Conservation (phyloP, 2,888 invertebrate genomes). For the Syrphus vitripennis region DNA sequence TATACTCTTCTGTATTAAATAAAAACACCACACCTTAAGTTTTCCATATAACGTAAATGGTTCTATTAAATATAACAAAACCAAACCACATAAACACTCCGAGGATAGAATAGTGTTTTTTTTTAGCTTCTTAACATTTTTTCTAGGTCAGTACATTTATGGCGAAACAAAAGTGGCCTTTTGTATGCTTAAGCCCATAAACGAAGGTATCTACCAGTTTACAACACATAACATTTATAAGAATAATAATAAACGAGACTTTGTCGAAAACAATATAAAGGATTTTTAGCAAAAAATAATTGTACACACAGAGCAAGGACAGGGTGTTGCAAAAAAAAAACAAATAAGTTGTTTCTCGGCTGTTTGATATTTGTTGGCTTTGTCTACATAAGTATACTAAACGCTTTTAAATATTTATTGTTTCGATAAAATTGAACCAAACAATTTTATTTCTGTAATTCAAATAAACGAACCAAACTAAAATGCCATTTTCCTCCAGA, state of each 20-base stretch:
- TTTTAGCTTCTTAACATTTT: background rate
- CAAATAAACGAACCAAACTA: too few relatives aligned
- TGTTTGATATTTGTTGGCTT: too few relatives aligned
- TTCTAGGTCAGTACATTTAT: constrained; percentile 39
- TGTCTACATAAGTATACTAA: too few relatives aligned
- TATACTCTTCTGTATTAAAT: background rate
- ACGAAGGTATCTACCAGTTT: background rate
- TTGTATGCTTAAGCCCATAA: background rate
- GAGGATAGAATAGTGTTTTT: background rate
- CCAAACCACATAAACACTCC: background rate
- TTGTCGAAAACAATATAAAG: background rate
- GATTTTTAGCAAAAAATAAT: background rate
- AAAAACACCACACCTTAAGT: background rate
- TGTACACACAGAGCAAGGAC: background rate
- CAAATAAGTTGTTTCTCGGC: too few relatives aligned
- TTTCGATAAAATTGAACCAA: too few relatives aligned
- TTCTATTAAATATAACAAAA: background rate
- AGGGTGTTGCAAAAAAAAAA: background rate
- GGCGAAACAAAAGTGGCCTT: constrained; percentile 3
- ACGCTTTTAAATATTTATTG: too few relatives aligned
- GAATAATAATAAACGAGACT: background rate
- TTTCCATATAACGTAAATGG: background rate
- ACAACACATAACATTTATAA: constrained; percentile 3
- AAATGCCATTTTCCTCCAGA: too few relatives aligned
- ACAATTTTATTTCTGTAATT: too few relatives aligned